Evolutionary conservation across 2,797 vertebrate species (phyloP).

Genomic region (Pristis pectinata): DNA sequence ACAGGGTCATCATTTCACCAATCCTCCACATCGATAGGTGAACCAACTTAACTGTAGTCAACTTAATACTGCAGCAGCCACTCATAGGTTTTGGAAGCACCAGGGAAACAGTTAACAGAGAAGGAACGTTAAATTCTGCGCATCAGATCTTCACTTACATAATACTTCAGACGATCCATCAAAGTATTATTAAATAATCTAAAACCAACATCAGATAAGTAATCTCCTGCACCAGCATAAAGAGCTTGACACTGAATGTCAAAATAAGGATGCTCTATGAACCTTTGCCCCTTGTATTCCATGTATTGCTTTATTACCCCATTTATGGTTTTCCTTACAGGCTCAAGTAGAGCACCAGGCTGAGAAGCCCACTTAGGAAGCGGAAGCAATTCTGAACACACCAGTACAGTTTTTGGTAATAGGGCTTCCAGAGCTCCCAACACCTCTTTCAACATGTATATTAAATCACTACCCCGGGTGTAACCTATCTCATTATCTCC

Average conservation of each 20-base stretch:
- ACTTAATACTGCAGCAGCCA: background rate
- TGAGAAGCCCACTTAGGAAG: background rate
- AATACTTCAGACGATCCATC: conserved; percentile 16
- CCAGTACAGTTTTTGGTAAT: background rate
- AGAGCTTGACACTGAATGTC: background rate
- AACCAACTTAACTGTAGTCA: background rate
- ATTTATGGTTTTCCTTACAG: conserved; percentile 20
- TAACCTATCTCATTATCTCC: conserved; percentile 23
- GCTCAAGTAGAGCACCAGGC: background rate
- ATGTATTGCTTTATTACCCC: conserved; percentile 25
- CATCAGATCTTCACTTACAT: background rate
- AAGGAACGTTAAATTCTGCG: background rate
- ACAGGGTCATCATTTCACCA: background rate
- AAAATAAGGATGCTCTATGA: conserved; percentile 27
- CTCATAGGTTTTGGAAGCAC: background rate
- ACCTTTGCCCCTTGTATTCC: conserved; percentile 6
- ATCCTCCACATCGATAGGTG: background rate
- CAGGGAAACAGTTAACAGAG: background rate
- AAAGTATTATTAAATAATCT: conserved; percentile 24
- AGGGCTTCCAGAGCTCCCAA: background rate
- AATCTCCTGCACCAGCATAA: conserved; percentile 11
- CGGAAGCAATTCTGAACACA: conserved; percentile 15
- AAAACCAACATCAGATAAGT: conserved; percentile 22
- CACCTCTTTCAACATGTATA: background rate
- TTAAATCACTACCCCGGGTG: background rate